These are phyloP conservation scores for Leptatherina wallacei DNA, from an alignment of 2,797 vertebrate species.

Conservation along the genomic window DNA sequence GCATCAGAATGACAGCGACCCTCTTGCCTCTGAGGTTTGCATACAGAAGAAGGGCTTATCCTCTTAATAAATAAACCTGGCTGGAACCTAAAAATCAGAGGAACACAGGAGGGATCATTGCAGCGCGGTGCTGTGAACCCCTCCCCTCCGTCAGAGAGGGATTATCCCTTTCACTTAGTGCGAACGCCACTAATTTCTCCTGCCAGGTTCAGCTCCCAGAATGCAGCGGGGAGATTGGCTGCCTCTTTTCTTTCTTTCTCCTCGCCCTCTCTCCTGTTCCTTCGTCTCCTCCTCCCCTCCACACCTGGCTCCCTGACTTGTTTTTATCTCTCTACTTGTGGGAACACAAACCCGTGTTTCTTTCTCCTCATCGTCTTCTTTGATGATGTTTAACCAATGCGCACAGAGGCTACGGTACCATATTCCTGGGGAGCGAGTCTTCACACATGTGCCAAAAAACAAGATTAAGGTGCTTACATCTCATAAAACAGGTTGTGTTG, in stretches of 20 bases:
- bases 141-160: constrained; percentile 63
- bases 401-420: constrained; percentile 39
- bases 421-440: constrained; percentile 45
- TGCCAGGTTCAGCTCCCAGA: constrained; percentile 81
- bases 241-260: constrained; percentile 52
- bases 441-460: constrained; percentile 48
- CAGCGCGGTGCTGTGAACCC: constrained; percentile 29
- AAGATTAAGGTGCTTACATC: constrained; percentile 59
- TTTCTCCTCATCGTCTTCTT: constrained; percentile 64
- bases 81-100: constrained; percentile 70
- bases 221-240: constrained; percentile 76
- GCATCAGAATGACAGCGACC: constrained; percentile 37
- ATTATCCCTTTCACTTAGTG: constrained; percentile 78
- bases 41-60: constrained; percentile 69
- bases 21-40: constrained; percentile 48
- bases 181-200: constrained; percentile 70
- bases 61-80: constrained; percentile 78
- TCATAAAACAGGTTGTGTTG: constrained; percentile 58
- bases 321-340: constrained; percentile 68
- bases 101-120: constrained; percentile 72
- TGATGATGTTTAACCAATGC: constrained; percentile 67
- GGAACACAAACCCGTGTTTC: constrained; percentile 69
- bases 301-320: constrained; percentile 56
- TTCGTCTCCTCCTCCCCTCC: constrained; percentile 50
- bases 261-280: constrained; percentile 24